phyloP scores from a whole-genome alignment of 2,113 vertebrate species.

The Naja naja region DNA sequence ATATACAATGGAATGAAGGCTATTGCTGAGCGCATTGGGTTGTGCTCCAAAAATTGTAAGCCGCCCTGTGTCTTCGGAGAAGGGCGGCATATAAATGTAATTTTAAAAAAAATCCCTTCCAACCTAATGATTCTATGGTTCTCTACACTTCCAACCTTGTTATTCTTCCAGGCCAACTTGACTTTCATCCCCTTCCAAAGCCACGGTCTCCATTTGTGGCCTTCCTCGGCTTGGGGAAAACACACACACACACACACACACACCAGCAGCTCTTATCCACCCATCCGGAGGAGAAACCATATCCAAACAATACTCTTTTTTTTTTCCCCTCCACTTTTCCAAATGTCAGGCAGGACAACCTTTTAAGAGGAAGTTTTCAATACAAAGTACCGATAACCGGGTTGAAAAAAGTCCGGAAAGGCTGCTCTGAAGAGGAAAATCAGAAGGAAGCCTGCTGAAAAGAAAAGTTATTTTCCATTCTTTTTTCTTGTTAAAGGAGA shows the following conservation, averaged over 20 bases:
- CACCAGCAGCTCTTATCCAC: not conserved
- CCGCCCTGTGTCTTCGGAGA: no score
- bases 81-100: no score
- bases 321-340: not conserved
- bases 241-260: no score
- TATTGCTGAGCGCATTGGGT: no score
- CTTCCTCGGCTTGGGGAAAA: no score
- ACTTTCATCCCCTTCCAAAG: not conserved
- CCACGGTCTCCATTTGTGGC: not conserved
- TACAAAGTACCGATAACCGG: not conserved
- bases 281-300: not conserved
- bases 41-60: no score
- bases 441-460: not conserved
- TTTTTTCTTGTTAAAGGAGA: not conserved
- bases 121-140: no score
- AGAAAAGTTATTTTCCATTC: not conserved
- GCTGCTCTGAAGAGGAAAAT: not conserved
- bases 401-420: not conserved
- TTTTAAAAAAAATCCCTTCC: no score
- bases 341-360: not conserved
- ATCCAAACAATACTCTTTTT: not conserved
- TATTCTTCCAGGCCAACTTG: not conserved
- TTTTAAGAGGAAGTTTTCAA: not conserved
- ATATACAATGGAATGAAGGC: no score
- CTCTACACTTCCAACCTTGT: no score